These are phyloP conservation scores for Martes martes DNA, from an alignment of 2,113 vertebrate genomes.

Conservation along the genomic window DNA sequence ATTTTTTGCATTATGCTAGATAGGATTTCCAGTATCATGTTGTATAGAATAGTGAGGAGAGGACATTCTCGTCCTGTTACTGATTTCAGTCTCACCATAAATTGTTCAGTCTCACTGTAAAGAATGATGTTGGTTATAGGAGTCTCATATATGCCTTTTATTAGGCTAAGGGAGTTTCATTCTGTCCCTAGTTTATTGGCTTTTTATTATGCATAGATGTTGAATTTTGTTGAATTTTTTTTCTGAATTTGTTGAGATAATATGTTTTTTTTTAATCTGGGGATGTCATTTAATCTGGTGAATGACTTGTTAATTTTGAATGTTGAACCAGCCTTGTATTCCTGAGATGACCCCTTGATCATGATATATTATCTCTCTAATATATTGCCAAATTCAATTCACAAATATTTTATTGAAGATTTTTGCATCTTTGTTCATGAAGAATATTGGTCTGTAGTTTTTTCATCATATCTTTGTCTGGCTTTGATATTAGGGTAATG, in stretches of 20 bases:
- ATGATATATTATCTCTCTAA: background rate
- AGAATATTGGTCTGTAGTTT: background rate
- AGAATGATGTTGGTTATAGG: background rate
- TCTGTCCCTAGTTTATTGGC: background rate
- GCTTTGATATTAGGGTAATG: background rate
- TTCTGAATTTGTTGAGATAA: background rate
- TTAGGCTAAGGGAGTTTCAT: background rate
- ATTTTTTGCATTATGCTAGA: background rate
- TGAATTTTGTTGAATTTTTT: background rate
- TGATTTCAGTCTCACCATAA: background rate
- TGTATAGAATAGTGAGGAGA: background rate
- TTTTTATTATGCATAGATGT: background rate
- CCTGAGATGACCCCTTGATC: background rate
- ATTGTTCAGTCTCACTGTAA: background rate
- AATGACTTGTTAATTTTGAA: background rate
- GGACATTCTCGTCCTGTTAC: background rate
- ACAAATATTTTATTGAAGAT: background rate
- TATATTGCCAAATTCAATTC: background rate
- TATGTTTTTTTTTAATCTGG: background rate
- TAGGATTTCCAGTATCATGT: background rate
- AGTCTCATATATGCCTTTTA: background rate
- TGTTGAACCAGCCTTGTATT: background rate
- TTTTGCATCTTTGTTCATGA: slow-evolving; percentile 10
- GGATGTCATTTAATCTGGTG: background rate
- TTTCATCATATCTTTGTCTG: background rate